Percentiles rank a stretch among this genome's conserved stretches.
Conservation (phyloP, 2,888 invertebrate species). For the Heliconius hortense region DNA sequence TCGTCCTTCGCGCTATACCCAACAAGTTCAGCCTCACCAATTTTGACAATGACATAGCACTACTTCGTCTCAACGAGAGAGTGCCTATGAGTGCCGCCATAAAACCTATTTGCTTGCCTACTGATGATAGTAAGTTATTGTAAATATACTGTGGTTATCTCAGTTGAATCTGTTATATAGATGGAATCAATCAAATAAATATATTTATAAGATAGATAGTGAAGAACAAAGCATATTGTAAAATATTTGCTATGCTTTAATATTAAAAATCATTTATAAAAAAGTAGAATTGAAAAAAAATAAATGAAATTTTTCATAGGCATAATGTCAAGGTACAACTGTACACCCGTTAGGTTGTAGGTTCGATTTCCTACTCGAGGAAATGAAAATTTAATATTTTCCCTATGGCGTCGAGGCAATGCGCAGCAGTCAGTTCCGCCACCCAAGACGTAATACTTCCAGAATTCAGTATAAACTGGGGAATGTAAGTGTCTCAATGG, state of each 20-base stretch:
- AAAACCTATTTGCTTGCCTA: slow-evolving; percentile 91
- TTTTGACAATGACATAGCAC: slow-evolving; percentile 94
- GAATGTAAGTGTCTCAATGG: too few relatives aligned
- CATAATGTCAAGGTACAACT: too few relatives aligned
- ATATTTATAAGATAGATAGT: too few relatives aligned
- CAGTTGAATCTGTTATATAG: not conserved
- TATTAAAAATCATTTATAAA: too few relatives aligned
- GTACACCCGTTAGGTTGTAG: too few relatives aligned
- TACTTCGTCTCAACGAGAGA: slow-evolving; percentile 89
- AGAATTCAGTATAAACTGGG: too few relatives aligned
- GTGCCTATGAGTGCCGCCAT: slow-evolving; percentile 90
- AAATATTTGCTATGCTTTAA: not conserved
- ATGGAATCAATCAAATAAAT: too few relatives aligned
- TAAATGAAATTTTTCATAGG: too few relatives aligned
- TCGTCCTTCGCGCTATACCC: slow-evolving; percentile 88
- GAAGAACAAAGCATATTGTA: not conserved
- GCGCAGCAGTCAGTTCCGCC: not conserved
- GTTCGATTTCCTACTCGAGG: too few relatives aligned
- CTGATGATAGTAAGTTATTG: slow-evolving; percentile 73
- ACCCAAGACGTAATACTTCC: too few relatives aligned
- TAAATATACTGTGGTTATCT: too few relatives aligned
- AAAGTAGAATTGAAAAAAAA: too few relatives aligned
- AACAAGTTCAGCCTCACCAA: slow-evolving; percentile 92
- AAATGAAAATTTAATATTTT: not conserved
- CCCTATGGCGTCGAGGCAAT: not conserved